phyloP scores from a whole-genome alignment of 1,140 invertebrate species.

The Meloidogyne exigua region DNA sequence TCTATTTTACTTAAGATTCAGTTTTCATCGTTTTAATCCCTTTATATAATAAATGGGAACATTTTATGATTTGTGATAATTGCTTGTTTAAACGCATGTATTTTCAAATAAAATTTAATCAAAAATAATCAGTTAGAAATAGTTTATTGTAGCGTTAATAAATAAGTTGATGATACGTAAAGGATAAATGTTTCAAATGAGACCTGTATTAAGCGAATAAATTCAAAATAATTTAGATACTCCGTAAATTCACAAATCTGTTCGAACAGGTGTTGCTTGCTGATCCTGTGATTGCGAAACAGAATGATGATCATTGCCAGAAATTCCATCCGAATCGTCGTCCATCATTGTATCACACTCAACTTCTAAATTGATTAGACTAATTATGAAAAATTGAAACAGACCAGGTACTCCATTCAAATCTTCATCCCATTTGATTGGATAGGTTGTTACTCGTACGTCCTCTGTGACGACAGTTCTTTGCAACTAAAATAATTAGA shows the following conservation, averaged over 20 bases:
- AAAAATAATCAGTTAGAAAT: not conserved
- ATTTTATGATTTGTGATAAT: not conserved
- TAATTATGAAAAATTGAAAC: not conserved
- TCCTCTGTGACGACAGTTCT: constrained; percentile 48
- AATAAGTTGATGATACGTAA: not conserved
- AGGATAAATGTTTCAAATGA: not conserved
- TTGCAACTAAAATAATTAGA: constrained; percentile 21
- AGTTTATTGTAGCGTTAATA: not conserved
- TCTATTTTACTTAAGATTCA: not conserved
- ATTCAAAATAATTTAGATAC: not conserved
- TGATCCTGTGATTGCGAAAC: not conserved
- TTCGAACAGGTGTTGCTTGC: not conserved
- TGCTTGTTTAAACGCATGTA: no score
- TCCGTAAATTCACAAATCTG: not conserved
- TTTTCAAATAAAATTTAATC: not conserved
- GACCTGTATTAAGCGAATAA: not conserved
- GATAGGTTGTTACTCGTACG: constrained; percentile 51
- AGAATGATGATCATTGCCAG: not conserved
- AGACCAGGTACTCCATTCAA: not conserved
- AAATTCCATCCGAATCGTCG: not conserved
- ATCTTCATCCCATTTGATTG: constrained; percentile 56
- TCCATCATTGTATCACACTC: not conserved
- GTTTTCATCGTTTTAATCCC: not conserved
- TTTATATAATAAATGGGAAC: not conserved
- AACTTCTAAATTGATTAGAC: not conserved